These are phyloP conservation scores for Eptesicus fuscus DNA, from an alignment of 2,113 vertebrate species.

Conservation along the genomic window DNA sequence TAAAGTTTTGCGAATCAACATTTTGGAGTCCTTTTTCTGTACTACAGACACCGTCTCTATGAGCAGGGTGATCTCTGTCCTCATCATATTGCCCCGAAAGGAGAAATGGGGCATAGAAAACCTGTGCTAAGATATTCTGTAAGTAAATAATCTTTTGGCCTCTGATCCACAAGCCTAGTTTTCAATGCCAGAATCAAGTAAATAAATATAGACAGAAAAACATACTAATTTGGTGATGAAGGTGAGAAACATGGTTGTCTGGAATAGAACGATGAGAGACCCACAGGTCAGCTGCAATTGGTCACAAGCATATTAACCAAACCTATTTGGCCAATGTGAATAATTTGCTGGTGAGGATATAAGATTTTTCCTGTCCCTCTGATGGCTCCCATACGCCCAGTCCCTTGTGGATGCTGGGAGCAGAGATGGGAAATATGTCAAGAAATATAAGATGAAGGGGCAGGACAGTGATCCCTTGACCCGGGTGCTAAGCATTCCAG, in stretches of 20 bases:
- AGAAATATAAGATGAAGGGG: not conserved
- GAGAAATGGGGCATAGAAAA: not conserved
- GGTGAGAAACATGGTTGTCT: not conserved
- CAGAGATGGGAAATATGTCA: not conserved
- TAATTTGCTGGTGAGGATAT: not conserved
- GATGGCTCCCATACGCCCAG: not conserved
- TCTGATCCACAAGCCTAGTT: not conserved
- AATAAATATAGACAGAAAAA: not conserved
- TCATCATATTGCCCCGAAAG: not conserved
- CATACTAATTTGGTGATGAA: not conserved
- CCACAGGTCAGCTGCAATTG: not conserved
- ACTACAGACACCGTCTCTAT: not conserved
- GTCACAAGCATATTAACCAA: not conserved
- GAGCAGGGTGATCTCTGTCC: not conserved
- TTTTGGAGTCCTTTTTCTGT: not conserved
- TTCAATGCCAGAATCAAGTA: not conserved
- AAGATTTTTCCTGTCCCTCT: not conserved
- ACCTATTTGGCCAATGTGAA: not conserved
- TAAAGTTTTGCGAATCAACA: not conserved
- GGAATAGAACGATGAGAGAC: not conserved
- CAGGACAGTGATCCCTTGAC: not conserved
- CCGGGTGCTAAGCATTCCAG: accelerated
- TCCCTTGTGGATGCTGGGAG: not conserved
- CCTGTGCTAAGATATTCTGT: not conserved
- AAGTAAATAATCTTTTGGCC: not conserved